phyloP scores from a whole-genome alignment of 2,113 vertebrate genomes.

The Bambusicola thoracicus region DNA sequence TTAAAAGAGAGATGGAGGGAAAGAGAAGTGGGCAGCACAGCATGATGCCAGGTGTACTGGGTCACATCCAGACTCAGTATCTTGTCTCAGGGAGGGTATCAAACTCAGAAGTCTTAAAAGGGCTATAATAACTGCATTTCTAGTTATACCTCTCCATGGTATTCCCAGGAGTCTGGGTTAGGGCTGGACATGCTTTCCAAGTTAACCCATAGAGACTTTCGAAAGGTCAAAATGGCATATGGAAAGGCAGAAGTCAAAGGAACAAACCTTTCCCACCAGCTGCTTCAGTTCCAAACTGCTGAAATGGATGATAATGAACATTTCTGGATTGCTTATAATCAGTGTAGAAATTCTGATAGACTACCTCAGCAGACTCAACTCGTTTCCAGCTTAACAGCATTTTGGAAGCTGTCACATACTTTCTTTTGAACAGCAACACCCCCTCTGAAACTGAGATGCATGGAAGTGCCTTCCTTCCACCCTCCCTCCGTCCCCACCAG shows the following conservation, averaged over 20 bases:
- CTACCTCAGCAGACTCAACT: fast-evolving
- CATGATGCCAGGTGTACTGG: no score
- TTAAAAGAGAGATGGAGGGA: background rate
- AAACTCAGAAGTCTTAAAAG: background rate
- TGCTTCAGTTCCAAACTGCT: background rate
- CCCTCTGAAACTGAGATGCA: background rate
- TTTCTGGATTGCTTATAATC: background rate
- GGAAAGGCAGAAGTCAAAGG: background rate
- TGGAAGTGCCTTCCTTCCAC: conserved; percentile 25
- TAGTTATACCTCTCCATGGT: background rate
- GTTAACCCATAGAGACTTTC: background rate
- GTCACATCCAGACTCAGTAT: background rate
- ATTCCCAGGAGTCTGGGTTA: background rate
- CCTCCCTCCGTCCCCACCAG: background rate
- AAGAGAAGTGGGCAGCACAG: background rate
- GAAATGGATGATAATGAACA: background rate
- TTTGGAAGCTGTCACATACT: background rate
- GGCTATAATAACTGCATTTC: background rate
- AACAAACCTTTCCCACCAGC: background rate
- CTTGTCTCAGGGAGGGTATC: background rate
- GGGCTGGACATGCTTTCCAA: background rate
- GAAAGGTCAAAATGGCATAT: background rate
- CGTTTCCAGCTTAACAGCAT: background rate
- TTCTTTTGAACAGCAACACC: background rate
- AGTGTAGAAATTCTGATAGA: background rate